Evolutionary conservation across 1,140 invertebrate species (phyloP).

Genomic region (Lucilia sericata): DNA sequence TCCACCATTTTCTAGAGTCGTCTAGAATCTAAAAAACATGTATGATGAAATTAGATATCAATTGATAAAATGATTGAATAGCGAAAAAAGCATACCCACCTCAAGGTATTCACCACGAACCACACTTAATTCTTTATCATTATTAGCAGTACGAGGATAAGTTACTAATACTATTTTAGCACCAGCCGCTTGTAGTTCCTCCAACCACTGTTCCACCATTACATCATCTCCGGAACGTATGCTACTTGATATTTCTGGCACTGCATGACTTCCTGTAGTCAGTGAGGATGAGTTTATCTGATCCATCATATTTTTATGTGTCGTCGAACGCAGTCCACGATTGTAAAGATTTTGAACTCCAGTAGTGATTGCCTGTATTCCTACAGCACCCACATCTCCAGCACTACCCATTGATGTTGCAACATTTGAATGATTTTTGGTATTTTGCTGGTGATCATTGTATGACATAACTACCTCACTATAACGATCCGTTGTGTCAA

Average conservation of each 20-base stretch:
- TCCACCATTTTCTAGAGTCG: conserved; percentile 98
- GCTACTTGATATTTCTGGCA: conserved; percentile 47
- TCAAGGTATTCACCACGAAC: conserved; percentile 95
- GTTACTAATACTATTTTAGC: conserved; percentile 92
- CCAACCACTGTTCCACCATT: conserved; percentile 74
- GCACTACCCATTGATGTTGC: not conserved
- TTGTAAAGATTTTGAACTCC: conserved; percentile 62
- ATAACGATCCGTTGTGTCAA: not conserved
- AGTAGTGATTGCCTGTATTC: conserved; percentile 58
- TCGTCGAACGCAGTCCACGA: conserved; percentile 47
- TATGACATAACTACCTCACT: not conserved
- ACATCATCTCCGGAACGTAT: conserved; percentile 55
- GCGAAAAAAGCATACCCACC: conserved; percentile 70
- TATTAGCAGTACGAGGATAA: conserved; percentile 96
- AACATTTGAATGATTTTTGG: conserved; percentile 13
- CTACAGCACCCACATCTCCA: conserved; percentile 40
- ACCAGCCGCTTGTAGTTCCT: conserved; percentile 79
- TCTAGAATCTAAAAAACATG: conserved; percentile 81
- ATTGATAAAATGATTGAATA: no score
- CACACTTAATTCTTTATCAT: conserved; percentile 97
- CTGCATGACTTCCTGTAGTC: not conserved
- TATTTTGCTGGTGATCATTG: not conserved
- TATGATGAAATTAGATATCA: no score
- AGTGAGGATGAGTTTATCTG: not conserved
- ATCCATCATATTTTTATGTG: not conserved